Conservation (phyloP, 2,113 vertebrate genomes). For the Choloepus hoffmanni region DNA sequence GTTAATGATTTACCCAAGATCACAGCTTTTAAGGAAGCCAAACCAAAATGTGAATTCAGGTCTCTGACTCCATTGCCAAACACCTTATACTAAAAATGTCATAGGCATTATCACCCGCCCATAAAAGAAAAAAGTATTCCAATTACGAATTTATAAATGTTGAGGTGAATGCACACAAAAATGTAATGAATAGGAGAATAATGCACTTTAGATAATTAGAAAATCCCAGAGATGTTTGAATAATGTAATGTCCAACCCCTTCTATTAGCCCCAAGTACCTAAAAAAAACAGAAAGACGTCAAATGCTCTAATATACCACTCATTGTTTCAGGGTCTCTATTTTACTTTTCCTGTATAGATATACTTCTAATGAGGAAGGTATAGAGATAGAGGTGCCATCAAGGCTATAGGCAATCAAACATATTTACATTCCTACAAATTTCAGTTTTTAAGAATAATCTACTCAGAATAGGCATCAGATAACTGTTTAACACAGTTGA, state of each 20-base stretch:
- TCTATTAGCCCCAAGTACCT: background rate
- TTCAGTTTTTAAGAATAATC: conserved; percentile 42
- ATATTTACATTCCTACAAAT: background rate
- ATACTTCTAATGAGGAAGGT: background rate
- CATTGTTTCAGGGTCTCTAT: background rate
- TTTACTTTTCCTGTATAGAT: background rate
- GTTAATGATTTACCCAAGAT: background rate
- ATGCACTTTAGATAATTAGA: background rate
- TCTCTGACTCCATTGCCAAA: background rate
- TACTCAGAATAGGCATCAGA: background rate
- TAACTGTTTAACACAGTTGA: background rate
- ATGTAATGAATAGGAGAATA: background rate
- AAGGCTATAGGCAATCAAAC: background rate
- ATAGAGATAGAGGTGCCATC: background rate
- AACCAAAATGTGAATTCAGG: background rate
- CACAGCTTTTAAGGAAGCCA: background rate
- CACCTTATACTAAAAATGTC: background rate
- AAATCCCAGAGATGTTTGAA: conserved; percentile 12
- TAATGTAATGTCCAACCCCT: background rate
- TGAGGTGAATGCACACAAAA: conserved; percentile 5
- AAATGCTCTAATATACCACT: background rate
- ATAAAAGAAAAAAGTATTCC: background rate
- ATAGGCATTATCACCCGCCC: background rate
- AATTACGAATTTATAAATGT: background rate
- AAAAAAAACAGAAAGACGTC: background rate